These are phyloP conservation scores for Andrena minutula DNA, from an alignment of 2,888 invertebrate genomes.

Conservation along the genomic window DNA sequence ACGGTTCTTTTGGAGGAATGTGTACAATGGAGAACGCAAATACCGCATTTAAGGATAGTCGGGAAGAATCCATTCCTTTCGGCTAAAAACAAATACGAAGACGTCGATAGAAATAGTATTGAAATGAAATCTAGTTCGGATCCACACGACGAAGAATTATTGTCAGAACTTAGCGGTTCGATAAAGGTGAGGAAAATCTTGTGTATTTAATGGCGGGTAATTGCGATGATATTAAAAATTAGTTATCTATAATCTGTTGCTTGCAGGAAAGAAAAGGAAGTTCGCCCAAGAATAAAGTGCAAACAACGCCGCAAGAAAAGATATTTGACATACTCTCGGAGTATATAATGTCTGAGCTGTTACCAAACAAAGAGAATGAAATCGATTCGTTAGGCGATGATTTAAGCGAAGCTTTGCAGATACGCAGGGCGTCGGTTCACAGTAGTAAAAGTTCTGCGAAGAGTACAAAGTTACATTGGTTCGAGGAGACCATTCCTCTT, in stretches of 20 bases:
- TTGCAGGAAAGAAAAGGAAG: conserved; percentile 65
- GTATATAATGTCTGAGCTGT: conserved; percentile 75
- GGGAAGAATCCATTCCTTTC: conserved; percentile 50
- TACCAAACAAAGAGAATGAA: conserved; percentile 70
- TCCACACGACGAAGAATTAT: conserved; percentile 50
- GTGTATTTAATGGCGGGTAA: not conserved
- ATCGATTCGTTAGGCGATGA: conserved; percentile 64
- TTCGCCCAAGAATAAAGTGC: conserved; percentile 45
- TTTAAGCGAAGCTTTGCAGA: conserved; percentile 75
- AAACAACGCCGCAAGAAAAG: conserved; percentile 69
- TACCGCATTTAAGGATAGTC: conserved; percentile 79
- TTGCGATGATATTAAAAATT: not conserved
- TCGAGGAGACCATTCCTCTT: conserved; percentile 50
- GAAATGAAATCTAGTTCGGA: conserved; percentile 31
- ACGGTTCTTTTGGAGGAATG: conserved; percentile 78
- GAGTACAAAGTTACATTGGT: conserved; percentile 55
- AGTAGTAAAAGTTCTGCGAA: conserved; percentile 70
- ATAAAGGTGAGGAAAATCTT: conserved; percentile 50
- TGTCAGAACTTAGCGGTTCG: conserved; percentile 49
- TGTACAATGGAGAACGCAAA: conserved; percentile 80
- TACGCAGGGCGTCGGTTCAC: conserved; percentile 76
- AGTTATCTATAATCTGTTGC: conserved; percentile 7
- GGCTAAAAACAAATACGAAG: not conserved
- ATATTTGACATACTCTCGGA: conserved; percentile 78
- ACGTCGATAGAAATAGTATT: conserved; percentile 1